Evolutionary conservation across 2,113 vertebrate genomes (phyloP).

Genomic region (Takifugu bimaculatus): DNA sequence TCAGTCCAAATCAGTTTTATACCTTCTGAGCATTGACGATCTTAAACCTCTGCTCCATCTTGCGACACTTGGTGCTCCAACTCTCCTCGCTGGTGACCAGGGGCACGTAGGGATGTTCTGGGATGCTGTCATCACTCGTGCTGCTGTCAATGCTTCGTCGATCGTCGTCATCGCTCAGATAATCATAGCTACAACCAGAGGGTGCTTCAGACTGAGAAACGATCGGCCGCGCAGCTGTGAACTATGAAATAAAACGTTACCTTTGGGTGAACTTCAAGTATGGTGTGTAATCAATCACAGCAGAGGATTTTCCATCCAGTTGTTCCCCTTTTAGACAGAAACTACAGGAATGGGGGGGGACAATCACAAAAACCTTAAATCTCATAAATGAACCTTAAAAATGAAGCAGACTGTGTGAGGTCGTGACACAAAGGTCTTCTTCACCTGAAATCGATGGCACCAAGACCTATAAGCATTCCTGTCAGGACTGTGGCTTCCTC

Average conservation of each 20-base stretch:
- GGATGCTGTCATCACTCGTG: constrained; percentile 89
- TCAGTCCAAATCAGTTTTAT: background rate
- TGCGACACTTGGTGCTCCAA: constrained; percentile 96
- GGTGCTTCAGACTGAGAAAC: background rate
- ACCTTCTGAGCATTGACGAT: constrained; percentile 98
- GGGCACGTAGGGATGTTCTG: constrained; percentile 90
- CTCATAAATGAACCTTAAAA: background rate
- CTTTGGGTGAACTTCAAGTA: constrained; percentile 98
- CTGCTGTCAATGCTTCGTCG: constrained; percentile 88
- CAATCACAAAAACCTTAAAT: background rate
- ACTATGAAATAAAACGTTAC: constrained; percentile 51
- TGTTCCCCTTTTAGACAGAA: constrained; percentile 95
- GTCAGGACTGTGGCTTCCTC: constrained; percentile 91
- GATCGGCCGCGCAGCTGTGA: background rate
- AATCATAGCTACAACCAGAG: constrained; percentile 80
- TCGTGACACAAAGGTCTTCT: background rate
- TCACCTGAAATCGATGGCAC: constrained; percentile 95
- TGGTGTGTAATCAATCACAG: constrained; percentile 93
- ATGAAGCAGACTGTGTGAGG: too few species aligned
- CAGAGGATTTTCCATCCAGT: constrained; percentile 86
- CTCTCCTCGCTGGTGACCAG: constrained; percentile 92
- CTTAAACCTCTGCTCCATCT: constrained; percentile 98
- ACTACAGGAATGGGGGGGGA: constrained; percentile 60
- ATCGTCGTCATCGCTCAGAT: constrained; percentile 94
- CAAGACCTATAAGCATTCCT: constrained; percentile 92